Conservation (phyloP, 2,797 vertebrate species). For the Anguilla obscura region DNA sequence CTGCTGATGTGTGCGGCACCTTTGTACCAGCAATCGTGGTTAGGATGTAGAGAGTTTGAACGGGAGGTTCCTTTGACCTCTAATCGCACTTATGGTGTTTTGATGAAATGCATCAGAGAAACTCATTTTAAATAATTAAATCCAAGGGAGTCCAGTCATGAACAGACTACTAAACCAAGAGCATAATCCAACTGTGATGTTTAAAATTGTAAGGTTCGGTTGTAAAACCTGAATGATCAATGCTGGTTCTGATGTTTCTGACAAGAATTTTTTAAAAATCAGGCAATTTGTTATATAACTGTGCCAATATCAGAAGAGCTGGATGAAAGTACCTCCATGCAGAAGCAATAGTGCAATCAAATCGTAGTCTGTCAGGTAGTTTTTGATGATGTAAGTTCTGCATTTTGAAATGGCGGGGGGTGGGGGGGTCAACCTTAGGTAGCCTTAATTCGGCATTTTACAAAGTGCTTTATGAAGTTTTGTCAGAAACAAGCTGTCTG, state of each 20-base stretch:
- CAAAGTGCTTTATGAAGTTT: too few relatives aligned
- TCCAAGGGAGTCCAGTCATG: background rate
- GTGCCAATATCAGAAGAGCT: background rate
- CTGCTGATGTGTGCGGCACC: background rate
- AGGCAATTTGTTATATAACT: conserved; percentile 32
- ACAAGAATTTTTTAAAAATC: background rate
- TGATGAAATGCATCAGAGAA: background rate
- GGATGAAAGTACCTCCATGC: background rate
- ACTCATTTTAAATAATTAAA: background rate
- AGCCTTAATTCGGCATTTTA: background rate
- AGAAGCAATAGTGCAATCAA: background rate
- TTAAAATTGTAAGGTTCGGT: background rate
- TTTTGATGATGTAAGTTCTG: background rate
- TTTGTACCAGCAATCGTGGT: background rate
- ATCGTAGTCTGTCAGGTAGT: background rate
- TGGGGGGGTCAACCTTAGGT: too few relatives aligned
- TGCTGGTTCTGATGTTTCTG: background rate
- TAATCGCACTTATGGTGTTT: background rate
- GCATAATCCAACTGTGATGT: background rate
- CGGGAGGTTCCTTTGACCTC: background rate
- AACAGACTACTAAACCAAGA: background rate
- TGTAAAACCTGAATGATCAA: background rate
- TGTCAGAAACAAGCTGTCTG: background rate
- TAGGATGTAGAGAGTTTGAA: background rate
- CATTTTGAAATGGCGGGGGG: background rate